A percentile compares a stretch with the other conserved stretches of the same genome.
phyloP scores from a whole-genome alignment of 2,113 vertebrate species.

The Trematomus loennbergii region DNA sequence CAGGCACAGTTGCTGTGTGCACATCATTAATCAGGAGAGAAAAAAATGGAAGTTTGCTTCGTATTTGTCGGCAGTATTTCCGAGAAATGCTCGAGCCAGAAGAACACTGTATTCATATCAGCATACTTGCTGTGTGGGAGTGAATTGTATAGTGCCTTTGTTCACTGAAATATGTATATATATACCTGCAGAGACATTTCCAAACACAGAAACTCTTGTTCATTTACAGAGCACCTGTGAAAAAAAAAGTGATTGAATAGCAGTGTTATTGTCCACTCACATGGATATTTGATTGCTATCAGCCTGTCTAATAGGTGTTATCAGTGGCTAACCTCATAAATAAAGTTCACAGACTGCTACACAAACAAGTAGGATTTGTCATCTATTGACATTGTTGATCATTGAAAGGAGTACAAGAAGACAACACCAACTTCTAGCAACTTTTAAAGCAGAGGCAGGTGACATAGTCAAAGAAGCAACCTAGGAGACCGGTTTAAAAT shows the following conservation, averaged over 20 bases:
- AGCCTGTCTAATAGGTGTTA: too few species aligned
- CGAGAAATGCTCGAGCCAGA: slow-evolving; percentile 16
- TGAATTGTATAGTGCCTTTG: slow-evolving; percentile 20
- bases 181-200: slow-evolving; percentile 25
- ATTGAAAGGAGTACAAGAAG: too few species aligned
- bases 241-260: neutral
- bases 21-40: slow-evolving; percentile 63
- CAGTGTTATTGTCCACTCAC: too few species aligned
- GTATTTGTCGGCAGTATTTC: slow-evolving; percentile 42
- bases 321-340: too few species aligned
- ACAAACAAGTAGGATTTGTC: too few species aligned
- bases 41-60: slow-evolving; percentile 45
- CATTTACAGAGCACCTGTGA: slow-evolving; percentile 34
- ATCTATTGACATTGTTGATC: too few species aligned
- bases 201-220: slow-evolving; percentile 20
- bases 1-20: slow-evolving; percentile 23
- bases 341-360: too few species aligned
- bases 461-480: too few species aligned
- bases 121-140: slow-evolving; percentile 20
- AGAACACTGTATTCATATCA: slow-evolving; percentile 22
- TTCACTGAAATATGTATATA: slow-evolving; percentile 2
- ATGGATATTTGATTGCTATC: too few species aligned
- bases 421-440: too few species aligned
- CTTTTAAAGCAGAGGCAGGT: too few species aligned
- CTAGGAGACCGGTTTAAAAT: too few species aligned